Conservation (phyloP, 2,888 invertebrate genomes). For the Tiliacea aurago region DNA sequence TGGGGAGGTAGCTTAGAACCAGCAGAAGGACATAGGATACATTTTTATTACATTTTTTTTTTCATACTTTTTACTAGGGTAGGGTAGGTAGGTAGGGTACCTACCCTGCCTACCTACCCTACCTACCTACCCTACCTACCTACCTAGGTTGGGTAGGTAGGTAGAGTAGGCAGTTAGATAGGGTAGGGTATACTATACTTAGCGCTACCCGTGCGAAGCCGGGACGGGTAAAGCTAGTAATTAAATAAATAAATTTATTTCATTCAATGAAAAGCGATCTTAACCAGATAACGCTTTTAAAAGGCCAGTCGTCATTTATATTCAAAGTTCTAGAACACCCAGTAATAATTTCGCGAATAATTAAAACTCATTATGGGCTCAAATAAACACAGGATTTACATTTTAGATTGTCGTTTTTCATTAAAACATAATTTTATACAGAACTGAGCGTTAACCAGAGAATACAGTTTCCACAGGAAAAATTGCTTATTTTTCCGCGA, state of each 20-base stretch:
- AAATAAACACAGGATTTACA: constrained; percentile 24
- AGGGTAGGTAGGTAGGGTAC: no score
- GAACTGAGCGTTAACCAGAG: not conserved
- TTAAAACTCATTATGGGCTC: constrained; percentile 11
- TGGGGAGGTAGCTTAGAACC: no score
- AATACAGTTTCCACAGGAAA: not conserved
- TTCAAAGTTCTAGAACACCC: constrained; percentile 8
- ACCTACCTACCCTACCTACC: no score
- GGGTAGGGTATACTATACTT: no score
- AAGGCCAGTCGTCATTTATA: not conserved
- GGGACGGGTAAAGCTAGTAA: no score
- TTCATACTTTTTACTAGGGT: no score
- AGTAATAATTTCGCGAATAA: constrained; percentile 17
- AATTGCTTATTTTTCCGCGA: constrained; percentile 26
- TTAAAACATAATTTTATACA: constrained; percentile 37
- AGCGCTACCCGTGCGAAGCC: no score
- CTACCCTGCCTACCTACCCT: no score
- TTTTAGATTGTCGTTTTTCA: constrained; percentile 24
- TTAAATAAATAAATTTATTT: not conserved
- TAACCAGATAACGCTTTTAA: not conserved
- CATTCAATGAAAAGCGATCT: not conserved
- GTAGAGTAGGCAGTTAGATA: no score
- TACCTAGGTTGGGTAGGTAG: no score
- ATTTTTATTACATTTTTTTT: no score
- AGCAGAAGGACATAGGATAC: no score